Percentiles rank a stretch among this genome's conserved stretches.
These are phyloP conservation scores for Menura novaehollandiae DNA, from an alignment of 2,113 vertebrate species.

Conservation along the genomic window DNA sequence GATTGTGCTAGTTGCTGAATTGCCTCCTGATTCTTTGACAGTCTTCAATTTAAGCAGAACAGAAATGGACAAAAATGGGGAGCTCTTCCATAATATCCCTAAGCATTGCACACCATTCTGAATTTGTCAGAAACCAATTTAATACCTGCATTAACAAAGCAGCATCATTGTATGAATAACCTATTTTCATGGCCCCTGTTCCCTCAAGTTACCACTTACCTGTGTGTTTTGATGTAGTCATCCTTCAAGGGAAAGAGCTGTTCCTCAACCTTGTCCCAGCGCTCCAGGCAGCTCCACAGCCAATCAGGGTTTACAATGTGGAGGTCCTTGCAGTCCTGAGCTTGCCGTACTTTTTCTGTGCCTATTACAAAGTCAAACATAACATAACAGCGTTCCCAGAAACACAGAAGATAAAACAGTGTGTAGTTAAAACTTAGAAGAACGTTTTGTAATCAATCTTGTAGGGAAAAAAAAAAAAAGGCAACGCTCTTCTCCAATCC, in stretches of 20 bases:
- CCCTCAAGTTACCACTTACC: constrained; percentile 58
- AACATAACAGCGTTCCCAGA: neutral
- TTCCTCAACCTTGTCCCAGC: constrained; percentile 96
- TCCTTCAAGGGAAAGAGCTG: constrained; percentile 91
- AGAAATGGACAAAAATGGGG: neutral
- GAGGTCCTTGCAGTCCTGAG: constrained; percentile 84
- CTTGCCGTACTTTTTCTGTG: constrained; percentile 96
- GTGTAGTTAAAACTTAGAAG: neutral
- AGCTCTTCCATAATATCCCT: neutral
- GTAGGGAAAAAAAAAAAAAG: neutral
- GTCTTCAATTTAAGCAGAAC: neutral
- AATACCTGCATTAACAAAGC: neutral
- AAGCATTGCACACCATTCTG: neutral
- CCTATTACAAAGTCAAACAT: constrained; percentile 67
- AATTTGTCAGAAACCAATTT: neutral
- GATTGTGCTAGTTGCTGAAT: neutral
- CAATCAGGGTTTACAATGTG: constrained; percentile 94
- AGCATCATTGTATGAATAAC: neutral
- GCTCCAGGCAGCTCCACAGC: constrained; percentile 96
- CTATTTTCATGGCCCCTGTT: neutral
- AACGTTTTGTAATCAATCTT: neutral
- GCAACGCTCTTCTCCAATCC: neutral
- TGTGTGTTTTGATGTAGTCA: constrained; percentile 79
- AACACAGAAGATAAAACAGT: neutral
- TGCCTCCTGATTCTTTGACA: neutral